Evolutionary conservation across 2,888 invertebrate genomes (phyloP).

Genomic region (Apocheima hispidaria): DNA sequence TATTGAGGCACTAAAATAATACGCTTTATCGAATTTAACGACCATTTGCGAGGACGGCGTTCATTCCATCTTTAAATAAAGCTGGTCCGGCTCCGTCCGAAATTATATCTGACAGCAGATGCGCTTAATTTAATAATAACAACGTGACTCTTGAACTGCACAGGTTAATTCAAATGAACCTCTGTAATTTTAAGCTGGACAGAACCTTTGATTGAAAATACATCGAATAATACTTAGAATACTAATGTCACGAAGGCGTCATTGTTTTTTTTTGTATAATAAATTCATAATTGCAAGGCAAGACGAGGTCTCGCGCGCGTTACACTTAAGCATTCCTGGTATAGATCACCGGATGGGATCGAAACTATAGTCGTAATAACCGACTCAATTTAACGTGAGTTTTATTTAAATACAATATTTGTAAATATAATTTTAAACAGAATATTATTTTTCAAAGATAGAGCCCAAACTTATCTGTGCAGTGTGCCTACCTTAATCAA

Average conservation of each 20-base stretch:
- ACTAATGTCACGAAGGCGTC: not conserved
- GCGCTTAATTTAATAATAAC: constrained; percentile 44
- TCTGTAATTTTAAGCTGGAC: constrained; percentile 4
- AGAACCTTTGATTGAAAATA: constrained; percentile 6
- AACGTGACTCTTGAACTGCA: constrained; percentile 30
- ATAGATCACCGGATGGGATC: too few species aligned
- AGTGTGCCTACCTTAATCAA: not conserved
- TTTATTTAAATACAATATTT: too few species aligned
- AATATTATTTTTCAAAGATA: constrained; percentile 1
- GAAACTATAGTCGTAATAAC: too few species aligned
- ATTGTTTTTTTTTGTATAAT: too few species aligned
- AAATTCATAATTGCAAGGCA: too few species aligned
- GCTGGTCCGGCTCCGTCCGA: constrained; percentile 42
- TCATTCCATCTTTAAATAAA: constrained; percentile 52
- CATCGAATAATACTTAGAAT: not conserved
- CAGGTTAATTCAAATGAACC: constrained; percentile 3
- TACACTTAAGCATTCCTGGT: too few species aligned
- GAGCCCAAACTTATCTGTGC: not conserved
- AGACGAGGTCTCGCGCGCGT: too few species aligned
- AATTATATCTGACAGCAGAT: constrained; percentile 49
- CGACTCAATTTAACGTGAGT: too few species aligned
- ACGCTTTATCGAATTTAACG: constrained; percentile 57
- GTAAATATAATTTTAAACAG: not conserved
- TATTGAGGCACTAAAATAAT: constrained; percentile 52
- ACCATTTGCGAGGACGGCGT: constrained; percentile 49